Evolutionary conservation across 2,113 vertebrate species (phyloP).

Genomic region (Coptodon rendalli): DNA sequence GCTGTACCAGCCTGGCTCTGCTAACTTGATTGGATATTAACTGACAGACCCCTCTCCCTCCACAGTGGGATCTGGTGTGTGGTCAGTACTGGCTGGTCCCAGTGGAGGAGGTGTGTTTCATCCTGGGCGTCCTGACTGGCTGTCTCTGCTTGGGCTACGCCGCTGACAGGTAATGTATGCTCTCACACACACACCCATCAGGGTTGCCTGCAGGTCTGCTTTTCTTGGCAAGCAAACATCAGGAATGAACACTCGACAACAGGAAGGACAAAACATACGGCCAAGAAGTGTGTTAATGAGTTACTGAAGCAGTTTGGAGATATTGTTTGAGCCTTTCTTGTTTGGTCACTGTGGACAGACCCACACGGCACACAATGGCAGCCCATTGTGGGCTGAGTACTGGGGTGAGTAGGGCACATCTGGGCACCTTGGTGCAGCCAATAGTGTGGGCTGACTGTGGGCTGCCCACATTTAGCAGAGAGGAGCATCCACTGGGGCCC

Average conservation of each 20-base stretch:
- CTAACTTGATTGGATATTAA: neutral
- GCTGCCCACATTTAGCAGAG: neutral
- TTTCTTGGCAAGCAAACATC: neutral
- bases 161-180: conserved; percentile 77
- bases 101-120: conserved; percentile 86
- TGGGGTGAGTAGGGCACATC: neutral
- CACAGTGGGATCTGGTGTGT: conserved; percentile 87
- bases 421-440: neutral
- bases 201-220: neutral
- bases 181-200: neutral
- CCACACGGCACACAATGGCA: neutral
- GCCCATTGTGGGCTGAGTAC: neutral
- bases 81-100: conserved; percentile 83
- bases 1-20: neutral
- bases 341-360: neutral
- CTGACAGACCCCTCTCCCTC: neutral
- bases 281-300: neutral
- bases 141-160: conserved; percentile 78
- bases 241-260: neutral
- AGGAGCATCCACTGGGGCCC: neutral
- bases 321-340: neutral
- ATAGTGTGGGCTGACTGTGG: neutral
- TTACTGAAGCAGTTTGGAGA: neutral
- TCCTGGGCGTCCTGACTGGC: conserved; percentile 80
- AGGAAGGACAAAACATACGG: neutral